phyloP scores from a whole-genome alignment of 2,113 vertebrate species.

The Seriola aureovittata region DNA sequence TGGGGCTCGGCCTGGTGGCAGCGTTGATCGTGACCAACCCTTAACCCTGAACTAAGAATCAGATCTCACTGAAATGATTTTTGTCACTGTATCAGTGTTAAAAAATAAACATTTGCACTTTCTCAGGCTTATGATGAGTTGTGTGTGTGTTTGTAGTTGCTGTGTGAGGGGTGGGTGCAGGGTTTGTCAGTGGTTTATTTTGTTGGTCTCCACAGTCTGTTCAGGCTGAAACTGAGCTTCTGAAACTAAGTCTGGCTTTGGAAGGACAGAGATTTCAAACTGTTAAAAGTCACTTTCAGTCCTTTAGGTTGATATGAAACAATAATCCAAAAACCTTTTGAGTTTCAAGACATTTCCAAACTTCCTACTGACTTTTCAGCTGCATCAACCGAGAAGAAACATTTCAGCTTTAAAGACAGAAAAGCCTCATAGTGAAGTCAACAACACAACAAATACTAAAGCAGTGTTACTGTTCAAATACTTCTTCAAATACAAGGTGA shows the following conservation, averaged over 20 bases:
- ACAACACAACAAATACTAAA: background rate
- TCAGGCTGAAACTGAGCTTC: background rate
- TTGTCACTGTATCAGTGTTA: no score
- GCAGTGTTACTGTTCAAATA: background rate
- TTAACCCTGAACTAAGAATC: no score
- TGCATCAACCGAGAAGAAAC: background rate
- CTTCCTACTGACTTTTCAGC: background rate
- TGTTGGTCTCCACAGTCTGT: no score
- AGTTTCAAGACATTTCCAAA: background rate
- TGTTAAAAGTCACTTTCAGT: background rate
- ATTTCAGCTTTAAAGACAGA: background rate
- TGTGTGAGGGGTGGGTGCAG: no score
- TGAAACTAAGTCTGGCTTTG: slow-evolving; percentile 9
- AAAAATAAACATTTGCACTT: no score
- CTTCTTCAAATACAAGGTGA: background rate
- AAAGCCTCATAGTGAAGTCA: background rate
- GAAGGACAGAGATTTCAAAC: background rate
- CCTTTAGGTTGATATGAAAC: background rate
- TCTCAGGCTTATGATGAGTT: no score
- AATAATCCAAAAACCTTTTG: background rate
- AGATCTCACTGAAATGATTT: no score
- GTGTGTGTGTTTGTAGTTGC: no score
- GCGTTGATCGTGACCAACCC: no score
- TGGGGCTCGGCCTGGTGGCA: no score
- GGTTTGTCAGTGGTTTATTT: background rate